These are phyloP conservation scores for Mythimna pallens DNA, from an alignment of 2,888 invertebrate genomes.

Conservation along the genomic window DNA sequence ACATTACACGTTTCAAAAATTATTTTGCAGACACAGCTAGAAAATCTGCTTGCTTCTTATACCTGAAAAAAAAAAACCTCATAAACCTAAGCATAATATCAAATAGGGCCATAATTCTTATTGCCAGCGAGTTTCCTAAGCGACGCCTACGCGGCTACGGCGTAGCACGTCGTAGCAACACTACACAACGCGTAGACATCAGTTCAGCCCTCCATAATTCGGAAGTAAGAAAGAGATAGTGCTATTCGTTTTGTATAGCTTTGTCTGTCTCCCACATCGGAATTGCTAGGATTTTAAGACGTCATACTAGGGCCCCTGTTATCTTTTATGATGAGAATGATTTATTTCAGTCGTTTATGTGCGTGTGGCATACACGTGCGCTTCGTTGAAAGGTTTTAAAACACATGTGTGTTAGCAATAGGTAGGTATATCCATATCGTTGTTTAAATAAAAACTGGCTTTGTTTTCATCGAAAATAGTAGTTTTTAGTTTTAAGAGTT, in stretches of 20 bases:
- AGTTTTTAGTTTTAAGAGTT: background rate
- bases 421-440: background rate
- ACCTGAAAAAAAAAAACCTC: conserved; percentile 23
- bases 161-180: conserved; percentile 65
- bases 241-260: no score
- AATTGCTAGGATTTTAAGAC: no score
- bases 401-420: conserved; percentile 11
- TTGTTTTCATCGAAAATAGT: background rate
- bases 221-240: no score
- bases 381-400: conserved; percentile 48
- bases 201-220: conserved; percentile 40
- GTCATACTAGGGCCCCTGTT: no score
- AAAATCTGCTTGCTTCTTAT: conserved; percentile 37
- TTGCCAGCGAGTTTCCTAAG: conserved; percentile 38
- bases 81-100: conserved; percentile 46
- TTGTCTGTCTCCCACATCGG: no score
- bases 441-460: background rate
- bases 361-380: conserved; percentile 47
- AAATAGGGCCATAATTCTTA: conserved; percentile 62
- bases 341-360: conserved; percentile 59
- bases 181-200: conserved; percentile 60
- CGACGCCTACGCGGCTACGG: conserved; percentile 64
- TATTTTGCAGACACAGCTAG: conserved; percentile 13
- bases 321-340: conserved; percentile 57
- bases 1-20: conserved; percentile 11